Base-by-base conservation (phyloP, 2,113 vertebrate species). In the Tachysurus fulvidraco region DNA sequence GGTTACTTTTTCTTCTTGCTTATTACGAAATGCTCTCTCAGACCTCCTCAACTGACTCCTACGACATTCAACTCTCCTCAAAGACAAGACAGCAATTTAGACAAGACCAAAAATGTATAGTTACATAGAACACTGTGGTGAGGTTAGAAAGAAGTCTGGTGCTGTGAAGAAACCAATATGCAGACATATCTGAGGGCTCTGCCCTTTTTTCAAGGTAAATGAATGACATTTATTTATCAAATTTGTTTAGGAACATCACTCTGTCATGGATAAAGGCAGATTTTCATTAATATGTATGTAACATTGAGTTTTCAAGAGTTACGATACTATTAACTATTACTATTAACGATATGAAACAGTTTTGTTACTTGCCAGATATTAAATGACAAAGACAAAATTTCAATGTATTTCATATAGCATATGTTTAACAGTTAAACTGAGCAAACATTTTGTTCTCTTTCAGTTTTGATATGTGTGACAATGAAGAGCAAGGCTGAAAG, bases 401-500 rank as follows among this genome's bases (percentile, higher is more conserved):
- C 23, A 23, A 14, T 76, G 44, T 25, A 76, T 12, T 76, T 76
- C 23, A n/a, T 76, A 50, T 76, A 76, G 23, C 11, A 77, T n/a
- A n/a, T 30, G 67, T 36, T 71, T 30, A 67, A 7, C 65, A 77
- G n/a, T 79, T 36, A 17, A n/a, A 79, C 44, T 19, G 7, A 55
- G 14, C 1, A 57, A 57, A 5, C 12, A 4, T 50, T 50, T 50
- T 5, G n/a, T n/a, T 50, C 5, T 50, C 8, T 50, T 79, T 57
- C 65, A 91, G 89, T 23, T 89, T 60, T 88, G 64, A n/a, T 10
- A 2, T 57, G 44, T 79, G 60, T 78, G 16, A 30, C 57, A 62
- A 23, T 85, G 83, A 55, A 64, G 44, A 7, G 5, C 46, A 74
- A 52, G 74, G 77, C 78, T 76, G 86, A 23, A 88, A 25, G n/a